These are phyloP conservation scores for Erynnis tages DNA, from an alignment of 2,888 invertebrate species.

Conservation along the genomic window DNA sequence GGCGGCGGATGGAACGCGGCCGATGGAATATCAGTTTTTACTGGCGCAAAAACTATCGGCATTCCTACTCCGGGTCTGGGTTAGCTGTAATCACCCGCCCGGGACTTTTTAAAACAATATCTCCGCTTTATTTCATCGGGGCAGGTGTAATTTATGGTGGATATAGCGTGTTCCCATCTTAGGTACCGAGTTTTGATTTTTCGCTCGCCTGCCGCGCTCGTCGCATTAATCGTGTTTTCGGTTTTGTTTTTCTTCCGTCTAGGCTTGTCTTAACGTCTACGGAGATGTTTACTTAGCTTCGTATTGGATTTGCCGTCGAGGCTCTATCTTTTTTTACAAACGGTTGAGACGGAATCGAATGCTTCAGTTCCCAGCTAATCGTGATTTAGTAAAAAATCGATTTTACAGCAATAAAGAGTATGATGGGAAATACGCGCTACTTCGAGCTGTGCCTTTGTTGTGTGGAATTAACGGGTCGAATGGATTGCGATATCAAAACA, in stretches of 20 bases:
- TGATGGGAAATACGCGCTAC: constrained; percentile 59
- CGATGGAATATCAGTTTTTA: constrained; percentile 79
- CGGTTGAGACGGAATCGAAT: constrained; percentile 20
- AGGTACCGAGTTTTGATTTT: constrained; percentile 63
- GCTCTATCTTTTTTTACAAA: constrained; percentile 6
- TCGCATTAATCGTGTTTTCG: constrained; percentile 61
- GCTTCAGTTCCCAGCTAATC: constrained; percentile 51
- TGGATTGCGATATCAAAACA: constrained; percentile 67
- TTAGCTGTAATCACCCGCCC: constrained; percentile 70
- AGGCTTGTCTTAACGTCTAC: constrained; percentile 61
- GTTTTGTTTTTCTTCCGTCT: constrained; percentile 78
- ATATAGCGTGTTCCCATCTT: constrained; percentile 44
- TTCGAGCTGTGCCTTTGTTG: constrained; percentile 58
- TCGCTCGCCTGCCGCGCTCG: constrained; percentile 49
- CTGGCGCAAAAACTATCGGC: constrained; percentile 78
- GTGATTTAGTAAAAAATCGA: constrained; percentile 57
- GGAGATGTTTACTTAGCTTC: constrained; percentile 68
- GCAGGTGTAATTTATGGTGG: constrained; percentile 74
- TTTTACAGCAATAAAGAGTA: constrained; percentile 64
- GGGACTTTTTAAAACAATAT: constrained; percentile 77
- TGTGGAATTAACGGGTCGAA: constrained; percentile 64
- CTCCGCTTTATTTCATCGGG: constrained; percentile 66
- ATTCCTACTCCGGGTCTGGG: constrained; percentile 73
- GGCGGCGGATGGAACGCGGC: constrained; percentile 67
- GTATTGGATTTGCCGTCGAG: constrained; percentile 54